Base-by-base conservation (phyloP, 2,888 invertebrate species). In the Serripes groenlandicus region DNA sequence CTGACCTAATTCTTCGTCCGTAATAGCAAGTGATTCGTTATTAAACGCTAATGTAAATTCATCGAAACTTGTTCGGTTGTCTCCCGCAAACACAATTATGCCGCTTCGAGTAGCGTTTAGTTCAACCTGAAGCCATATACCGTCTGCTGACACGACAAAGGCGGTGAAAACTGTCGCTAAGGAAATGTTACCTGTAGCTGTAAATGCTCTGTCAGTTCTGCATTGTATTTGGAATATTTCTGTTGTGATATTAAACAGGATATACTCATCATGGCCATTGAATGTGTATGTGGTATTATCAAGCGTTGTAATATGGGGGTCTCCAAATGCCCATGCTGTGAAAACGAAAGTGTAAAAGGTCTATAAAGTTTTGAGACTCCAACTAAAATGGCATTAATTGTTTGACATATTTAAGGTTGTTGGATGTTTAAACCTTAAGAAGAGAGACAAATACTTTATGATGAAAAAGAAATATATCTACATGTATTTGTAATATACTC, bases 241-340 rank as follows among this genome's bases (percentile, higher is more conserved):
- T 1, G 66, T 49, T 4, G 73, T 42, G 0, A 62, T 60, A 3
- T 62, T 28, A 15, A 83, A 30, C 5, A 86, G 49, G 1, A 74
- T 21, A 58, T 86, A 86, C 69, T 83, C 83, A 7, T 80, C 86
- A 21, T 74, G 78, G 5, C 86, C 86, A 37, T 86, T 86, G 64
- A 86, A 86, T 1, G 86, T 86, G 62, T 81, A 86, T 15, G 72
- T 76, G 1, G 34, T 56, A 3, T 78, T 78, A 52, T 86, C 86
- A 3, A 86, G 32, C 2, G 86, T 86, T 3, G 52, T 28, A 18
- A 86, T 73, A 26, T 86, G 86, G 42, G 86, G 86, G 30, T 86
- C 86, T 1, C 86, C 86, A 42, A 76, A 78, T n/a, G 49, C 78
- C 23, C 71, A 52, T 26, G 69, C 86, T 86, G 69, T 32, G 49